phyloP scores from a whole-genome alignment of 2,888 invertebrate species.

The Seira sanloemensis region DNA sequence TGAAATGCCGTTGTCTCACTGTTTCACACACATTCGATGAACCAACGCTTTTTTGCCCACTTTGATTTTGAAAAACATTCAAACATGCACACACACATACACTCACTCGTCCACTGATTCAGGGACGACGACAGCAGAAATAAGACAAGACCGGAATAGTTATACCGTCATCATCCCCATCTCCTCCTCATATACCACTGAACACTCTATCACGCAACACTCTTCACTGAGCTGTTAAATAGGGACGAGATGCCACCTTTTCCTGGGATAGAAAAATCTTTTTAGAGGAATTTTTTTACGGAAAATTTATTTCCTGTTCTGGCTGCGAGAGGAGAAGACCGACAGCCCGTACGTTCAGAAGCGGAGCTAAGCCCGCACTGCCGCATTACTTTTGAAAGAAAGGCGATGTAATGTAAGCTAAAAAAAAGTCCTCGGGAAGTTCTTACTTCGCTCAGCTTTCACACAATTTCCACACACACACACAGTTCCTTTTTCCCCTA shows the following conservation, averaged over 20 bases:
- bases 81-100: not conserved
- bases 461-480: constrained; percentile 9
- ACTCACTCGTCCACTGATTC: constrained; percentile 4
- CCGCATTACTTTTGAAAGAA: constrained; percentile 51
- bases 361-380: constrained; percentile 65
- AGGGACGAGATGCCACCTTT: constrained; percentile 42
- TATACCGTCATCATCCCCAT: constrained; percentile 27
- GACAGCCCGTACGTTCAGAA: constrained; percentile 54
- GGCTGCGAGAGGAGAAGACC: constrained; percentile 33
- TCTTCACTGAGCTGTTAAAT: constrained; percentile 1
- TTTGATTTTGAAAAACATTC: not conserved
- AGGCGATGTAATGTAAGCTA: constrained; percentile 26
- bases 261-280: constrained; percentile 39
- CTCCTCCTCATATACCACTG: not conserved
- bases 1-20: no score
- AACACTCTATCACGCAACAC: not conserved
- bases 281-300: constrained; percentile 35
- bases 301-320: constrained; percentile 21
- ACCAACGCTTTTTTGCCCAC: not conserved
- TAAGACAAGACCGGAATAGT: constrained; percentile 50
- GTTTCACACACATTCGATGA: not conserved
- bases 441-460: constrained; percentile 1
- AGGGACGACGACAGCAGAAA: constrained; percentile 20
- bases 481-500: constrained; percentile 25
- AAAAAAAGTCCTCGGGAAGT: not conserved